These are phyloP conservation scores for Macrophya alboannulata DNA, from an alignment of 2,888 invertebrate species.

Conservation along the genomic window DNA sequence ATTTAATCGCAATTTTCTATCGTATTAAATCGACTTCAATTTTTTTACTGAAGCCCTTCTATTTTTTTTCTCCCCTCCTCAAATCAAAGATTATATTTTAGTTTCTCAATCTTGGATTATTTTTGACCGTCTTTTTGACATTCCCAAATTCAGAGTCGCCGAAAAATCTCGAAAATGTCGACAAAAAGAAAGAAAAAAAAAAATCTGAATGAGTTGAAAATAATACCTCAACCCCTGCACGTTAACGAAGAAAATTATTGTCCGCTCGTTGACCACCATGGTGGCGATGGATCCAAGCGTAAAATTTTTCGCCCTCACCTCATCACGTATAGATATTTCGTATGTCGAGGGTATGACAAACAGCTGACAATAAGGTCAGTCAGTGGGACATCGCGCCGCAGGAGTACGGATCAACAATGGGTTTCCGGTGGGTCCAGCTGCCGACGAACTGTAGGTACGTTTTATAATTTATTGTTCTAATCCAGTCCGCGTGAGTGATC, in stretches of 20 bases:
- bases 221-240: background rate
- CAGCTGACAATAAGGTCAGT: constrained; percentile 52
- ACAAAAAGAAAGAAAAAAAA: too few species aligned
- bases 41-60: too few species aligned
- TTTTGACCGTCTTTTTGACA: too few species aligned
- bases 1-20: too few species aligned
- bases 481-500: constrained; percentile 45
- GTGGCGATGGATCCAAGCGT: background rate
- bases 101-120: too few species aligned
- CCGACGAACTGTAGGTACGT: background rate
- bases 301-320: constrained; percentile 23
- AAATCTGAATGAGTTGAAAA: background rate
- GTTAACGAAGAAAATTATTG: constrained; percentile 10
- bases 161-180: too few species aligned
- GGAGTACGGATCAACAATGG: constrained; percentile 43
- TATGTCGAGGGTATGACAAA: constrained; percentile 43
- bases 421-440: constrained; percentile 26
- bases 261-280: background rate
- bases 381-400: constrained; percentile 33
- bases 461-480: constrained; percentile 55
- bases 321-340: constrained; percentile 18
- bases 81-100: too few species aligned
- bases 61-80: too few species aligned
- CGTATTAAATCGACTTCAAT: too few species aligned
- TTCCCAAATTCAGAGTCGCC: too few species aligned